phyloP scores from a whole-genome alignment of 30 jellyfish, hydroid and myxozoan species.

The Chrysaora quinquecirrha region DNA sequence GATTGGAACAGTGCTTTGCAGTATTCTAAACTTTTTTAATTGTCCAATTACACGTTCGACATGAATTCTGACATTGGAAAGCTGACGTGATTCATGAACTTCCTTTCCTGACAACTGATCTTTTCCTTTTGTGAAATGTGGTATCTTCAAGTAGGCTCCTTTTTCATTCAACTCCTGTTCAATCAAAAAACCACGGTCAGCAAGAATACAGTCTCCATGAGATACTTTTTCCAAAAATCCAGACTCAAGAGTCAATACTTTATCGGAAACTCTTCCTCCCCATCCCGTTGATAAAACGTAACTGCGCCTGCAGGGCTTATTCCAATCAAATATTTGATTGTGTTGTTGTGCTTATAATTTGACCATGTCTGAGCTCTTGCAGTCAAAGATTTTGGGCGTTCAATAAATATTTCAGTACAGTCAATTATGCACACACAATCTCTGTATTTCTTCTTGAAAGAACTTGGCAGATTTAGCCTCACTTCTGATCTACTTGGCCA shows the following conservation, averaged over 20 bases:
- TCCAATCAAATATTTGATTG: constrained; percentile 28
- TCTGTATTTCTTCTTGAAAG: constrained; percentile 23
- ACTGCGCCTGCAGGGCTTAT: constrained; percentile 58
- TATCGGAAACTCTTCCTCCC: constrained; percentile 62
- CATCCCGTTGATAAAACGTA: constrained; percentile 46
- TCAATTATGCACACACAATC: constrained; percentile 57
- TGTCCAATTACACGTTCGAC: constrained; percentile 74
- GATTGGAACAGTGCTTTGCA: constrained; percentile 45
- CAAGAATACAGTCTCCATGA: constrained; percentile 58
- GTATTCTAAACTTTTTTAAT: constrained; percentile 39
- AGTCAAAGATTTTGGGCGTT: constrained; percentile 23
- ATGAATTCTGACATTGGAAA: constrained; percentile 76
- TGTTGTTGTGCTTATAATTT: constrained; percentile 36
- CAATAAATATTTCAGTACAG: constrained; percentile 43
- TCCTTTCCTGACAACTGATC: constrained; percentile 55
- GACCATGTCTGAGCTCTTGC: constrained; percentile 65
- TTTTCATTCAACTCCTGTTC: constrained; percentile 53
- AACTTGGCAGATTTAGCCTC: constrained; percentile 21
- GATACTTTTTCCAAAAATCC: constrained; percentile 34
- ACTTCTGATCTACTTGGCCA: constrained; percentile 31
- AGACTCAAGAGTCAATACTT: constrained; percentile 24
- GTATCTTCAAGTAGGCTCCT: constrained; percentile 67
- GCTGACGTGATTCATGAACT: constrained; percentile 38
- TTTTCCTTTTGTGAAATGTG: constrained; percentile 70
- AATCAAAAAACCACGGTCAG: constrained; percentile 60